Evolutionary conservation across 2,113 vertebrate genomes (phyloP).

Genomic region (Cyanoderma ruficeps): DNA sequence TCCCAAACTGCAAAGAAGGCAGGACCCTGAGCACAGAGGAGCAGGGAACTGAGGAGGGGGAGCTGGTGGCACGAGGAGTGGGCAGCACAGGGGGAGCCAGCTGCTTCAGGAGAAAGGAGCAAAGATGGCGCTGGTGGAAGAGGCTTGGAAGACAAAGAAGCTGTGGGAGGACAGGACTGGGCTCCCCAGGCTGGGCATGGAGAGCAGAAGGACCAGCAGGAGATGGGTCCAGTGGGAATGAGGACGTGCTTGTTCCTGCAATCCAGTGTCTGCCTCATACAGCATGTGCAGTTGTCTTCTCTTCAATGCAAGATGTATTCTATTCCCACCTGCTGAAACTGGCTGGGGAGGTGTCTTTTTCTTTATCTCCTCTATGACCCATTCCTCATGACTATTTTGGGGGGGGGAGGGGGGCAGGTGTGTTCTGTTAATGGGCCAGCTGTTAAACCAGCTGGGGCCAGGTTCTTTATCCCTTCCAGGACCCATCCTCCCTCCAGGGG

Average conservation of each 20-base stretch:
- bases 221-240: background rate
- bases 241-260: fast-evolving
- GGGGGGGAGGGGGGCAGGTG: no score
- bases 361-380: no score
- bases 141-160: fast-evolving
- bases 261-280: fast-evolving
- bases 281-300: background rate
- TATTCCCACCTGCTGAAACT: background rate
- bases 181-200: background rate
- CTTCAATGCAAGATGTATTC: background rate
- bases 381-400: no score
- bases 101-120: background rate
- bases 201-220: background rate
- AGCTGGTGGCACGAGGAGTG: background rate
- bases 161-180: background rate
- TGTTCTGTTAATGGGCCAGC: no score
- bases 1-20: background rate
- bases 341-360: no score
- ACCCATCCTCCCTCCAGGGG: no score
- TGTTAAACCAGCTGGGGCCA: no score
- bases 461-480: no score
- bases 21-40: fast-evolving
- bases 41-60: background rate
- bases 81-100: fast-evolving
- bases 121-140: background rate